Conservation (phyloP, 2,888 invertebrate species). For the Meandrusa payeni region DNA sequence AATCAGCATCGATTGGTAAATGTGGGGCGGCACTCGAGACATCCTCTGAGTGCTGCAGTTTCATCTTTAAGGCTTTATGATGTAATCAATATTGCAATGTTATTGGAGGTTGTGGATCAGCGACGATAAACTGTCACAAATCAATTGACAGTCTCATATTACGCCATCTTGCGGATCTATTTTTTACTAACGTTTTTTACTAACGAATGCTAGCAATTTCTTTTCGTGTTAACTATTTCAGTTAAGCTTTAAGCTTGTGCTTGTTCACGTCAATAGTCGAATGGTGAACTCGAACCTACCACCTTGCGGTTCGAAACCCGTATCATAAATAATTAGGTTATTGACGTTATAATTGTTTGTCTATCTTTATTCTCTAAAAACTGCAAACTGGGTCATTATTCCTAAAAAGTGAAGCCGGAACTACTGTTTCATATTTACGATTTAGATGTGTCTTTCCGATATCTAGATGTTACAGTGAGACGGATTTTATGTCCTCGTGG, state of each 20-base stretch:
- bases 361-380: not conserved
- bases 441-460: not conserved
- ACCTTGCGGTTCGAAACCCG: too few relatives aligned
- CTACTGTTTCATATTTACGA: not conserved
- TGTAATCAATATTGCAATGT: conserved; percentile 7
- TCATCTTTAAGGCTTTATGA: not conserved
- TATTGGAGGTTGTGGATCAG: not conserved
- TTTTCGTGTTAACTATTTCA: too few relatives aligned
- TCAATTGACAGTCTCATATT: not conserved
- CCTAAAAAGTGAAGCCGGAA: conserved; percentile 15
- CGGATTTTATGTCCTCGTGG: conserved; percentile 1
- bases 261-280: too few relatives aligned
- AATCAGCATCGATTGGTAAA: not conserved
- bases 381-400: conserved; percentile 6
- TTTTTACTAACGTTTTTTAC: too few relatives aligned
- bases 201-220: too few relatives aligned
- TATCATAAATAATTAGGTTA: too few relatives aligned
- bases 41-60: not conserved
- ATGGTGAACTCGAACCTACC: too few relatives aligned
- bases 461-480: not conserved
- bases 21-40: not conserved
- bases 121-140: not conserved
- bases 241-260: too few relatives aligned
- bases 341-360: too few relatives aligned
- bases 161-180: not conserved